phyloP scores from a whole-genome alignment of 2,888 invertebrate species.

The Esperia sulphurella region DNA sequence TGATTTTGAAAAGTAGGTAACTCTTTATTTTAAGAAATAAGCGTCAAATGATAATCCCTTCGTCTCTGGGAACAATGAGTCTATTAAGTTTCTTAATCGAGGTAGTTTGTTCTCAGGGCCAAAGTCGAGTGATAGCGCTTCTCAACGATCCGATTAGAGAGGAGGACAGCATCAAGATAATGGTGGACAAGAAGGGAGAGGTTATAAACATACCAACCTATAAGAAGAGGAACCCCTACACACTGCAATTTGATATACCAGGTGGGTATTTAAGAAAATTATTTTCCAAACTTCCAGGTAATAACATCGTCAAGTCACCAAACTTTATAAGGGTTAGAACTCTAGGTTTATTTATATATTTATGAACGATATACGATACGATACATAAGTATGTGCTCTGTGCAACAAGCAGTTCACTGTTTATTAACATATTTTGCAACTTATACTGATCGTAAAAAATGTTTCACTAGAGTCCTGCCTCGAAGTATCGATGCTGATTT shows the following conservation, averaged over 20 bases:
- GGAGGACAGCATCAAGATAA: constrained; percentile 87
- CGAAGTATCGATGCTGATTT: constrained; percentile 90
- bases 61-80: background rate
- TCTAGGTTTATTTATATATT: too few relatives aligned
- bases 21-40: too few relatives aligned
- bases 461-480: constrained; percentile 82
- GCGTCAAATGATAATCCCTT: background rate
- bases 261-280: constrained; percentile 48
- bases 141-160: constrained; percentile 87
- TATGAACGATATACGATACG: too few relatives aligned
- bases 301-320: too few relatives aligned
- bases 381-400: background rate
- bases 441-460: too few relatives aligned
- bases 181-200: constrained; percentile 90
- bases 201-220: constrained; percentile 85
- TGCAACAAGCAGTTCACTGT: background rate
- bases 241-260: constrained; percentile 90
- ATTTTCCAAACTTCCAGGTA: background rate
- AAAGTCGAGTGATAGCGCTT: constrained; percentile 89
- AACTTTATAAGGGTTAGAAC: too few relatives aligned
- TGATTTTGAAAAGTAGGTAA: too few relatives aligned
- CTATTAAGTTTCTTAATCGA: constrained; percentile 10
- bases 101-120: constrained; percentile 79
- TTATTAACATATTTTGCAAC: too few relatives aligned
- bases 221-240: constrained; percentile 90